Evolutionary conservation across 2,797 vertebrate species (phyloP), one percentile per base, ranked within the genome.

Genomic region (Arctocebus calabarensis): DNA sequence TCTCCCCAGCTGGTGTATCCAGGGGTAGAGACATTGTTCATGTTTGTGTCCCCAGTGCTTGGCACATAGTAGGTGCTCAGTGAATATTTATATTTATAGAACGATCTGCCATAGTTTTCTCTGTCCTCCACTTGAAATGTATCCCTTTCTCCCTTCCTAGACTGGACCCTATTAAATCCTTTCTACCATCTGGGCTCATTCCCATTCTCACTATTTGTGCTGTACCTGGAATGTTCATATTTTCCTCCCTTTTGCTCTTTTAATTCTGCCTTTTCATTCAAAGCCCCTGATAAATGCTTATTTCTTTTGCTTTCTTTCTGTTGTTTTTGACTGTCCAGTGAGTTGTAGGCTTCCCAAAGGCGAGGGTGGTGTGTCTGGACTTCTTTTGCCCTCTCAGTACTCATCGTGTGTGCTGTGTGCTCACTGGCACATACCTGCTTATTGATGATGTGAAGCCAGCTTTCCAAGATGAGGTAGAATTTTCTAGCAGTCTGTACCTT

Each of bases 61-160:
- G 22, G 34, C 48, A 57, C 22, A 17, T 74, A 40, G 32, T 43
- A 43, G 43, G 3, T 70, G 45, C 75, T 96, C 68, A 89, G 0
- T 62, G 86, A 90, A n/a, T n/a, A n/a, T n/a, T n/a, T n/a, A 27
- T 85, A 62, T 61, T 83, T 91, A 17, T 23, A 83, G 52, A 84
- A 16, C 88, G 13, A 59, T 85, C 57, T 57, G 7, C 55, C 32
- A 1, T 61, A 19, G 27, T 74, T 74, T 68, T 88, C 81, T 84
- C 12, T 74, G 4, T 20, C 55, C 40, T 13, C 22, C 57, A 62
- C 94, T 79, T 12, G 73, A 32, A 92, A 64, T 3, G 0, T 43
- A 57, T 27, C 70, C 12, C 75, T 59, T 90, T 43, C n/a, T 40
- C 7, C 13, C 73, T 62, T 40, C 40, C 66, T 62, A 71, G n/a